Conservation (phyloP, 2,888 invertebrate genomes). For the Herminia tarsipennalis region DNA sequence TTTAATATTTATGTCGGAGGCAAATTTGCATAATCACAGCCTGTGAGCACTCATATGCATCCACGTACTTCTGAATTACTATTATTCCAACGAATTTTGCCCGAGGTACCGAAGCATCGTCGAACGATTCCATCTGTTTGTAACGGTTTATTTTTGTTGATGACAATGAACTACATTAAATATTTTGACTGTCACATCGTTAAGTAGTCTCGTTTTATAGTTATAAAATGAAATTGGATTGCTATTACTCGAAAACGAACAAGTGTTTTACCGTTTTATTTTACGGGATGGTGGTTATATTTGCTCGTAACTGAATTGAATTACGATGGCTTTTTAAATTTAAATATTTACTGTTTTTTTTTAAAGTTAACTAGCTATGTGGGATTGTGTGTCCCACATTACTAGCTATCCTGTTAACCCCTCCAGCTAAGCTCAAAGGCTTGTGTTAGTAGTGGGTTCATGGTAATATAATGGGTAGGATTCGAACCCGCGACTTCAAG, state of each 20-base stretch:
- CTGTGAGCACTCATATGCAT: slow-evolving; percentile 70
- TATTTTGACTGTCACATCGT: slow-evolving; percentile 17
- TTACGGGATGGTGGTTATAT: too few relatives aligned
- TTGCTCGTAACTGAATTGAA: too few relatives aligned
- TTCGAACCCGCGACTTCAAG: too few relatives aligned
- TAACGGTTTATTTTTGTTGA: slow-evolving; percentile 47
- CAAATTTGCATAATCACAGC: slow-evolving; percentile 84
- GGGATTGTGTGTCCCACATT: too few relatives aligned
- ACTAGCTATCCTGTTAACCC: too few relatives aligned
- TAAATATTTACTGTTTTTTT: too few relatives aligned
- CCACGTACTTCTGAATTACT: slow-evolving; percentile 67
- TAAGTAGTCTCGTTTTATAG: slow-evolving; percentile 22
- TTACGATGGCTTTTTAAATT: too few relatives aligned
- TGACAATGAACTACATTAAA: slow-evolving; percentile 36
- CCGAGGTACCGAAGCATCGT: slow-evolving; percentile 50
- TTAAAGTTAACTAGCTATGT: too few relatives aligned
- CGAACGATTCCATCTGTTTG: slow-evolving; percentile 39
- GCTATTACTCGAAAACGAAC: not conserved
- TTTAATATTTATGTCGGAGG: slow-evolving; percentile 84
- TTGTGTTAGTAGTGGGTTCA: too few relatives aligned
- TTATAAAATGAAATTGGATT: slow-evolving; percentile 10
- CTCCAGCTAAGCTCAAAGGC: too few relatives aligned
- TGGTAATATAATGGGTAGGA: too few relatives aligned
- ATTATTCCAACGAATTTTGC: slow-evolving; percentile 78
- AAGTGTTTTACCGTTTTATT: too few relatives aligned